Evolutionary conservation across 2,888 invertebrate genomes (phyloP), one percentile per base, ranked within the genome.

Genomic region (Drosophila melanocephala): DNA sequence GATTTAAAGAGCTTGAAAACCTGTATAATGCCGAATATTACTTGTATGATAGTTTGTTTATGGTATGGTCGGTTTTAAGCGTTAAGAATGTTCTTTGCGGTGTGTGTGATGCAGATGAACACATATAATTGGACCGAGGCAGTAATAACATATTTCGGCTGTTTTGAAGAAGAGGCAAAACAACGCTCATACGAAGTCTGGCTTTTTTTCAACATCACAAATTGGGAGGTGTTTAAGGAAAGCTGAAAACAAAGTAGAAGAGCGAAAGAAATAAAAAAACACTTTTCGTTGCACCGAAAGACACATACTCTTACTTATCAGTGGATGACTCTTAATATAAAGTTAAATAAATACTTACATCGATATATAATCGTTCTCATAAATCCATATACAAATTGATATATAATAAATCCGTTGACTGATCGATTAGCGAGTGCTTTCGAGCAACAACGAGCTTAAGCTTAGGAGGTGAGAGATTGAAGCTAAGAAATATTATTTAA

Each of bases 71-170:
- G 68, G 64, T 71, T 72, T 75, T 61, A 72, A 70, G 77, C 70
- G 76, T 79, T 84, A 68, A 79, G 77, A 69, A 70, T 72, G 62
- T 72, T 78, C 60, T 80, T 70, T 76, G 73, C 53, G 72, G 84
- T 80, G 75, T 75, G 74, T 47, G 74, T 76, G 79, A 77, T 85
- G 89, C 83, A 84, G 90, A 90, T 88, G 90, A 86, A 88, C 81
- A 88, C 63, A 83, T 71, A 79, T 88, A 88, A 90, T 90, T 88
- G 90, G 90, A 79, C 79, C 81, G 79, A 79, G 73, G 83, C 85
- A 79, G 85, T 83, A 83, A 83, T 83, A 82, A 83, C 73, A 83
- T 76, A 84, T 84, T 82, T 82, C 69, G 84, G 78, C 79, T 76
- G 72, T 72, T 68, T 79, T 74, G 67, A 82, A 84, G 72, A 77